Base-by-base conservation (phyloP, 92 coral and sea anemone genomes). In the Meandrina meandrites region DNA sequence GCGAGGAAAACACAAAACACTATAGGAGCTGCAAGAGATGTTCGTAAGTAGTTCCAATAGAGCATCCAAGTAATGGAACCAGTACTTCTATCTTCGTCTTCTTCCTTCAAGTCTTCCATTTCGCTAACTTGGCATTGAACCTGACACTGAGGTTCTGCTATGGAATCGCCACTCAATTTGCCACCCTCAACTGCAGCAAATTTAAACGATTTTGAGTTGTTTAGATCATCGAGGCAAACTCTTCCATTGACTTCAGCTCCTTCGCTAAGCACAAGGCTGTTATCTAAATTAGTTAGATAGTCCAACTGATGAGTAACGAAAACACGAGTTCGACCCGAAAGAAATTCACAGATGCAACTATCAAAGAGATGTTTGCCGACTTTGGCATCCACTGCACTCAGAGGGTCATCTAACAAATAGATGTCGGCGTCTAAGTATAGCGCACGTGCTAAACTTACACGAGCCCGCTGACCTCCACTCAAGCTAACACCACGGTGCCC, bases 401-500 rank as follows among this genome's bases (percentile, higher is more conserved):
- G 74, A 57, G 84, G 84, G n/a, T 80, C 84, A 62, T 80, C 84
- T 30, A 80, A 45, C 53, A 80, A 62, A 32, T 34, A 80, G 11
- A 80, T 32, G 48, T 80, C 84, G 34, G 84, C 84, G 19, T 22
- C 73, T n/a, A 74, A 80, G 73, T 80, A 80, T 8, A 80, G 74
- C 27, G 84, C 84, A 8, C 84, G 84, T 57, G 84, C 84, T 80
- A 80, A 64, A 60, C 84, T 80, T 0, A 80, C 84, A 80, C 84
- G 84, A 17, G 22, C 34, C 34, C 84, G 74, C 72, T 80, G 84
- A 80, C 84, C 84, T 11, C 84, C 84, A 56, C 84, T 80, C 22
- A 80, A 37, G 28, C 84, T 80, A 4, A 80, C 74, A 36, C 84
- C 84, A 37, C 84, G 84, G 53, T 62, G 72, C 24, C 84, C 84